Conservation (phyloP, 2,113 vertebrate species). For the Mirza zaza region DNA sequence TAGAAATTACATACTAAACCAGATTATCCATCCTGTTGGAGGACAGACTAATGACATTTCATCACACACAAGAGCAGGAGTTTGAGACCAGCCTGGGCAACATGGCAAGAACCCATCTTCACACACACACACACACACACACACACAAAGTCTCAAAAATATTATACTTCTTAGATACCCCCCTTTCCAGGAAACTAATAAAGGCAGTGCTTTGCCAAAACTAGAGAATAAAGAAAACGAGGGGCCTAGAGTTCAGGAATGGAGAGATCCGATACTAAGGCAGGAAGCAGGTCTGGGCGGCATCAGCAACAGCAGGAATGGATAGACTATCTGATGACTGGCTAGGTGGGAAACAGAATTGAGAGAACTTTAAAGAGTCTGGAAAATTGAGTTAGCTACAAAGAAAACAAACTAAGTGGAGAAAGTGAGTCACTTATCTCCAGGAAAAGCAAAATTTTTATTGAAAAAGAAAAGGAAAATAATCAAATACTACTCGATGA, state of each 20-base stretch:
- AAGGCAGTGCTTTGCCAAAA: background rate
- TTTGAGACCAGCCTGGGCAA: too few species aligned
- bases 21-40: background rate
- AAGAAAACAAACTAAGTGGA: background rate
- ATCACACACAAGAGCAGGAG: background rate
- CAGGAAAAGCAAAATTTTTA: background rate
- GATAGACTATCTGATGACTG: background rate
- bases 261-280: accelerated
- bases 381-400: background rate
- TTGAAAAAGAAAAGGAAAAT: background rate
- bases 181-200: background rate
- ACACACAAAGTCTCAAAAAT: background rate
- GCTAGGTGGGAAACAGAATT: background rate
- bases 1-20: background rate
- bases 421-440: background rate
- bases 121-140: too few species aligned
- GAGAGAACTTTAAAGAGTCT: background rate
- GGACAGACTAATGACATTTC: background rate
- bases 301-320: background rate
- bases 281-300: background rate
- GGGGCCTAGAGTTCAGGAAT: background rate
- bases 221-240: background rate
- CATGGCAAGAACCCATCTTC: too few species aligned
- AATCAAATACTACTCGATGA: background rate
- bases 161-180: background rate